These are phyloP conservation scores for Nomada fabriciana DNA, from an alignment of 2,888 invertebrate species.

Conservation along the genomic window DNA sequence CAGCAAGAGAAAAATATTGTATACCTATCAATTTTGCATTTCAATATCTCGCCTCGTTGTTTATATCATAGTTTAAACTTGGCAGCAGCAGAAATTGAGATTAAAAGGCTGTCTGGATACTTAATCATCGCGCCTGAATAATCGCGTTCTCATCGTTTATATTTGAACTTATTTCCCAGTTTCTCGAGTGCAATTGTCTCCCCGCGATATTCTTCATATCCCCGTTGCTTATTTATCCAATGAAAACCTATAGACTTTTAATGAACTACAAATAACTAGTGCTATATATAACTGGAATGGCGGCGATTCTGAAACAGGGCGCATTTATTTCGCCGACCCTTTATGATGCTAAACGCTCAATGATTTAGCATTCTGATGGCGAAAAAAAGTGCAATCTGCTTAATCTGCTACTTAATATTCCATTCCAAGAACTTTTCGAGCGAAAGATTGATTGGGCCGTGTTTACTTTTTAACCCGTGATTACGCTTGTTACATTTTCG, in stretches of 20 bases:
- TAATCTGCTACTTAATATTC: neutral
- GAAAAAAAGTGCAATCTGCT: neutral
- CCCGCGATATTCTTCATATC: neutral
- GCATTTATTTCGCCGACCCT: constrained; percentile 1
- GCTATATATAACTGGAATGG: neutral
- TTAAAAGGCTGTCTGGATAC: neutral
- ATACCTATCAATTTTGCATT: neutral
- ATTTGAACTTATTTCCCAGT: neutral
- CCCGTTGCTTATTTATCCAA: constrained; percentile 1
- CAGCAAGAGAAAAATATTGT: neutral
- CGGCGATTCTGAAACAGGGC: neutral
- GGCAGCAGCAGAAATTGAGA: neutral
- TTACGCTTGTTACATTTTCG: neutral
- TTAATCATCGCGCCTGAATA: neutral
- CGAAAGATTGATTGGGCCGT: neutral
- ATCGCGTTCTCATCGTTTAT: neutral
- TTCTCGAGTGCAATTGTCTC: neutral
- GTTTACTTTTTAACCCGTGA: neutral
- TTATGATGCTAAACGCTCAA: neutral
- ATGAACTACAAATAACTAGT: neutral
- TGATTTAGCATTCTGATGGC: neutral
- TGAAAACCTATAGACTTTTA: constrained; percentile 3
- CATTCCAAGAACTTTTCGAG: neutral
- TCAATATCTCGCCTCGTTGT: neutral
- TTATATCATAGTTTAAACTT: neutral